These are phyloP conservation scores for Esox niger DNA, from an alignment of 2,113 vertebrate species.

Conservation along the genomic window DNA sequence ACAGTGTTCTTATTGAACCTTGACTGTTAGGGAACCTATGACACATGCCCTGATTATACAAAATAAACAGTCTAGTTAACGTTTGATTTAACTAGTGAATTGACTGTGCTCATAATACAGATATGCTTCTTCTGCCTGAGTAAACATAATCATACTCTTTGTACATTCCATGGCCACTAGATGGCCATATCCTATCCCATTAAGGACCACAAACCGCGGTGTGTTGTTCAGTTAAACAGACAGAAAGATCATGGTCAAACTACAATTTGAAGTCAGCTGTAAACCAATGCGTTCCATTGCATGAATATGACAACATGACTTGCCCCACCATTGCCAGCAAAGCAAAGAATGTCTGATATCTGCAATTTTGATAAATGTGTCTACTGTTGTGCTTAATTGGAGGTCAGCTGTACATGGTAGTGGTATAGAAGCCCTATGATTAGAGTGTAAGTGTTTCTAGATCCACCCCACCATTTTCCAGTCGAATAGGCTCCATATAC, in stretches of 20 bases:
- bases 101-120: neutral
- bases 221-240: neutral
- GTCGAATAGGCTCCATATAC: neutral
- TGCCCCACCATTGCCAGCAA: neutral
- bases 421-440: neutral
- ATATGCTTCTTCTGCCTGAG: slow-evolving; percentile 17
- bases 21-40: no score
- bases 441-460: neutral
- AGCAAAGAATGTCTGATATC: neutral
- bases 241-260: slow-evolving; percentile 9
- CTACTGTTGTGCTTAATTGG: no score
- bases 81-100: neutral
- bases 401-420: neutral
- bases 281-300: neutral
- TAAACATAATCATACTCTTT: slow-evolving; percentile 6
- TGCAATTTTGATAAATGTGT: no score
- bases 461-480: neutral
- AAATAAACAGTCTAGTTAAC: no score
- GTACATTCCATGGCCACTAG: slow-evolving; percentile 20
- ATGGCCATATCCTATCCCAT: neutral
- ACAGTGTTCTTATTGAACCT: no score
- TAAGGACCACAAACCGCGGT: neutral
- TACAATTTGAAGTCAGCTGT: slow-evolving; percentile 13
- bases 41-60: no score
- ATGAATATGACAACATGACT: neutral